Base-by-base conservation (phyloP, 2,113 vertebrate genomes). In the Platysteira castanea region DNA sequence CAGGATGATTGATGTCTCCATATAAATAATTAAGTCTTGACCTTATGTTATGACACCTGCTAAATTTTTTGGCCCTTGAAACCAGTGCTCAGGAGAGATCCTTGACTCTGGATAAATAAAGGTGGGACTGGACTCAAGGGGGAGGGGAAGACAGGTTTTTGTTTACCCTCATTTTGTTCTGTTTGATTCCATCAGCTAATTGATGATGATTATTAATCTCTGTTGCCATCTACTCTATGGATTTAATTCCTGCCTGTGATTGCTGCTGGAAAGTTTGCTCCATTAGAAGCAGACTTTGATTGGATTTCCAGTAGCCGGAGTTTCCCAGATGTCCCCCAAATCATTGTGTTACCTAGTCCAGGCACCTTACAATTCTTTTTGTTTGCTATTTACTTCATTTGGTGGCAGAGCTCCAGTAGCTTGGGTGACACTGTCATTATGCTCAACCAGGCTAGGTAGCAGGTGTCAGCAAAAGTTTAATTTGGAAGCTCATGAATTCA, bases 1-100 rank as follows among this genome's bases (percentile, higher is more conserved):
- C 81, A n/a, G 4, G 33, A 74, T 96, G 96, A 98, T 84, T 95
- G 98, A 97, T 98, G 97, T 93, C 84, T 95, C 87, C 79, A 86
- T 94, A 96, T 98, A 98, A 98, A 98, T 98, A 98, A 98, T 98
- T 98, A 98, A 98, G 97, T 87, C 91, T 93, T 98, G 97, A 98
- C 97, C 98, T 98, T 97, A 97, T 94, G 95, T 97, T 97, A 94
- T 97, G 95, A 96, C 95, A 97, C 96, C 97, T 97, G 96, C 97
- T 97, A 97, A 96, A 94, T 97, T 95, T 97, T 97, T 92, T 67
- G 90, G 93, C 84, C 44, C 76, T 89, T 60, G 96, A 92, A 98
- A 96, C 75, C 86, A 89, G 89, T 11, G 52, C 67, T 73, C 16
- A 11, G 80, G 84, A 83, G 97, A 96, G 86, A 87, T 95, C 80